Evolutionary conservation across 1,140 invertebrate genomes (phyloP), one percentile per base, ranked within the genome.

Genomic region (Palaemon carinicauda): DNA sequence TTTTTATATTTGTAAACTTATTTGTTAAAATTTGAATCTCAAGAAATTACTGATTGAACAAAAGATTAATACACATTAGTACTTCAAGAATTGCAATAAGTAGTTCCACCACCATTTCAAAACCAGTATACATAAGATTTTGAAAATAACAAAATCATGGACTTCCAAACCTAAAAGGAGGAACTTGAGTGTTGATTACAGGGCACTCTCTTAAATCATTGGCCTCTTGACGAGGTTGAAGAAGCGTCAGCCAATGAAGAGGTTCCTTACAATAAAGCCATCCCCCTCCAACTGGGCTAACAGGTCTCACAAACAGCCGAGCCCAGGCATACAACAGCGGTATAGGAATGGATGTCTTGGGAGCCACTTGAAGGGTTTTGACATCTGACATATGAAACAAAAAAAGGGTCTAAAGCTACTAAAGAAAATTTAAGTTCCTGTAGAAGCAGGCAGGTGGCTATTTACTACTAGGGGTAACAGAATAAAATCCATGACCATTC

Each of bases 161-260:
- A 41, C 78, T 3, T 80, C 21, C 86, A 87, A 85, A 92, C 91
- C 91, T 92, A 88, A 91, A 93, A 80, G 89, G 90, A 41, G 90
- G 87, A 65, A 91, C 91, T 80, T 91, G 90, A 81, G 92, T 91
- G 78, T 92, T 90, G 89, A 83, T 52, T 87, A 87, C 41, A 88
- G 89, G 89, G 81, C 93, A 94, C 15, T 90, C 90, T 41, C 91
- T 90, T 21, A 92, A 90, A 80, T 92, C 93, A 89, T 94, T 93
- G 14, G 92, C 90, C 17, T 93, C 90, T 88, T 95, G 94, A 1
- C 92, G 91, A 10, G 93, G 92, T 87, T 92, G 92, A n/a, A 92
- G 92, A 9, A 95, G 93, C 80, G 93, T 90, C 21, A 94, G 93
- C 95, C 95, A 96, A 60, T 93, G 92, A 24, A 96, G 93, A 2